Conservation (phyloP, 2,113 vertebrate species). For the Rhea americana region DNA sequence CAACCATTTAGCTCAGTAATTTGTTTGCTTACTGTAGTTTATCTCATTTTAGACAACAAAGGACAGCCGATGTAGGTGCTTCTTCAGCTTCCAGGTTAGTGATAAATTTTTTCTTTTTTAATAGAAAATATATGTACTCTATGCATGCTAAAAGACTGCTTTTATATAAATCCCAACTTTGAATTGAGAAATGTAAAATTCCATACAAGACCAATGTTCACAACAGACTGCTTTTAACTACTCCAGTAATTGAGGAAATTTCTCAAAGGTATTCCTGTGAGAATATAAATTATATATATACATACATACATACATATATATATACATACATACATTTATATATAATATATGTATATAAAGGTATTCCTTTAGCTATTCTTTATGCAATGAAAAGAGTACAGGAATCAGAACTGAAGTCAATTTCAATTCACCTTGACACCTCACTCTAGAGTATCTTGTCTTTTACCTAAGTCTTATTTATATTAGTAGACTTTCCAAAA, state of each 20-base stretch:
- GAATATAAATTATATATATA: no score
- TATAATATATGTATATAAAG: no score
- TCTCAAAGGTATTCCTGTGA: no score
- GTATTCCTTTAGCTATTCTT: neutral
- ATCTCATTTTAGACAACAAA: neutral
- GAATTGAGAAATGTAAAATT: neutral
- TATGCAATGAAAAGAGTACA: neutral
- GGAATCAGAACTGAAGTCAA: neutral
- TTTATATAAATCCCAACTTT: neutral
- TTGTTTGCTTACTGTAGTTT: neutral
- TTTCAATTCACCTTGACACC: neutral
- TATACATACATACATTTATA: no score
- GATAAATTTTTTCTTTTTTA: neutral
- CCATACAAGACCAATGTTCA: neutral
- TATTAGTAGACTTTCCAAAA: neutral
- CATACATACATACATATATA: no score
- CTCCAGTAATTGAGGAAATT: neutral
- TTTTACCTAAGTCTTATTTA: neutral
- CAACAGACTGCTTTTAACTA: neutral
- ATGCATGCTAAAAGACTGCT: neutral
- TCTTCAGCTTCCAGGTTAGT: neutral
- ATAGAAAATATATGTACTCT: neutral
- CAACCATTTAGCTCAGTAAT: neutral
- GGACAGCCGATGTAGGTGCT: neutral
- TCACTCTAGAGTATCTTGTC: neutral